Percentiles rank a stretch among this genome's conserved stretches.
These are phyloP conservation scores for Chirona hameri DNA, from an alignment of 2,888 invertebrate species.

Conservation along the genomic window DNA sequence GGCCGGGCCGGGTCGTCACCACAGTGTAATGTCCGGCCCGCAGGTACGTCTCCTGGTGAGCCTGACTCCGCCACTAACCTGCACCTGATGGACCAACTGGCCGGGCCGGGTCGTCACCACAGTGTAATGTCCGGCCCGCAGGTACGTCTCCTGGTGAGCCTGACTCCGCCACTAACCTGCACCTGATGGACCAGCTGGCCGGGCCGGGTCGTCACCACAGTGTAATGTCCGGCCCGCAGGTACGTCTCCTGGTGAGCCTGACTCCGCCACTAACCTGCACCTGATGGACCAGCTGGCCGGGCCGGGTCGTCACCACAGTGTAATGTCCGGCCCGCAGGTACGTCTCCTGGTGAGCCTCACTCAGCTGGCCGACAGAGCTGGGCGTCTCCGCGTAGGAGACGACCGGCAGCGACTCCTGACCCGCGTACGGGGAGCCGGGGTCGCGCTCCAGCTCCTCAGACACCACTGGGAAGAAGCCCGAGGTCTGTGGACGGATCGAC, in stretches of 20 bases:
- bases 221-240: constrained; percentile 7
- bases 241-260: background rate
- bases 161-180: background rate
- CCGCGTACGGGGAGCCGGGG: background rate
- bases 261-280: background rate
- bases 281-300: background rate
- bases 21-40: too few relatives aligned
- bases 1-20: too few relatives aligned
- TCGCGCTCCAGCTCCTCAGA: background rate
- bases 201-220: background rate
- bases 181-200: background rate
- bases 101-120: too few relatives aligned
- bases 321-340: constrained; percentile 6
- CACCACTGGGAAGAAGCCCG: background rate
- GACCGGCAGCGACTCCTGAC: background rate
- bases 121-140: too few relatives aligned
- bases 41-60: too few relatives aligned
- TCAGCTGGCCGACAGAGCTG: background rate
- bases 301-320: background rate
- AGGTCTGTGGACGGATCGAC: background rate
- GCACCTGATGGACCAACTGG: too few relatives aligned
- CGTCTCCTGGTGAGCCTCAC: background rate
- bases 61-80: too few relatives aligned
- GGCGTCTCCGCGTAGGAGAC: background rate
- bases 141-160: too few relatives aligned